Evolutionary conservation across 2,113 vertebrate species (phyloP), one percentile per base, ranked within the genome.

Genomic region (Carettochelys insculpta): DNA sequence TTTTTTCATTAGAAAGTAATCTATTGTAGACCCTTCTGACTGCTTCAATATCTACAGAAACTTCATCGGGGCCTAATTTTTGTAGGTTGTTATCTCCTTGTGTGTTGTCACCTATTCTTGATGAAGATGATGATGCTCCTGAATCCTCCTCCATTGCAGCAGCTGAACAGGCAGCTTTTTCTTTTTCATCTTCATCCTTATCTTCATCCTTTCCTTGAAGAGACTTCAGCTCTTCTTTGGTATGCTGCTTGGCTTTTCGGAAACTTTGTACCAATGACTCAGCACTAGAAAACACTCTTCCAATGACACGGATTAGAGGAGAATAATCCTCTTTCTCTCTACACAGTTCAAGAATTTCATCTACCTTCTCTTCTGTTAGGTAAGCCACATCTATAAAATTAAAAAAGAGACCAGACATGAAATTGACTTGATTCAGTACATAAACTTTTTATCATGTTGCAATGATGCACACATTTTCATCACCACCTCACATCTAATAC

Each of bases 121-220:
- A 98, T 1, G 96, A 96, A 0, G 96, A 97, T 27, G 95, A 97
- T 0, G 98, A 98, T 12, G 98, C 98, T 6, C 97, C 98, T 14
- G 97, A 96, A 84, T 97, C 97, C 86, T 98, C 97, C 80, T 99
- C 99, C 99, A 99, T 99, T n/a, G 99, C 98, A 80, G 98, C 98
- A 77, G 98, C 98, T 0, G 98, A 98, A 93, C 98, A 98, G 43
- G 98, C 98, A 94, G 98, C 98, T 94, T 98, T 98, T 97, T 99
- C 99, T 94, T 99, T 99, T 96, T 99, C 99, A 38, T 99, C 99
- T 96, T 99, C 99, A 61, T 99, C 99, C 91, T 99, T 99, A 96
- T 99, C 99, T 97, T 99, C 99, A 50, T 99, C 99, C 92, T 99
- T 99, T 84, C 97, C 98, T 95, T 99, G 99, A 85, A 99, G 98